Conservation (phyloP, 2,888 invertebrate species). For the Pocota personata region DNA sequence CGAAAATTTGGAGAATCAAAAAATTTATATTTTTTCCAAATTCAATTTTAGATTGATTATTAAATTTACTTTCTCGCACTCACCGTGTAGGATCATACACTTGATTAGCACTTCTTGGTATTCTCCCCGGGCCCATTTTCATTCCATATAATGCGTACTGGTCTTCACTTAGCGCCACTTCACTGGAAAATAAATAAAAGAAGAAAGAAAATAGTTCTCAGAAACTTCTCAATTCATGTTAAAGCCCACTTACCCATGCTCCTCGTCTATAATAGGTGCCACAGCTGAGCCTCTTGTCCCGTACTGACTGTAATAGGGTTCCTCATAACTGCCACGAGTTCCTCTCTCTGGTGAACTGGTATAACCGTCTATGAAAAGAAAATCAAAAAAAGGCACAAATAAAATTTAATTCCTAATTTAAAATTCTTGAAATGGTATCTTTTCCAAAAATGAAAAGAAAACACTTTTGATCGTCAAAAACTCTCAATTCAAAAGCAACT, state of each 20-base stretch:
- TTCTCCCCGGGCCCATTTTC: constrained; percentile 85
- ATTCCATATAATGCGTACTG: constrained; percentile 89
- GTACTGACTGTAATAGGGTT: constrained; percentile 93
- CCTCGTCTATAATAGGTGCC: constrained; percentile 96
- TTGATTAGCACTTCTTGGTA: constrained; percentile 83
- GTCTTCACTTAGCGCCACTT: constrained; percentile 88
- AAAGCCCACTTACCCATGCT: constrained; percentile 84
- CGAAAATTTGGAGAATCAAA: not conserved
- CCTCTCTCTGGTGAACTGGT: constrained; percentile 94
- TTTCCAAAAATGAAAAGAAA: not conserved
- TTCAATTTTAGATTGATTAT: not conserved
- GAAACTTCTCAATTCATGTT: not conserved
- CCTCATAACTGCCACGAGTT: constrained; percentile 90
- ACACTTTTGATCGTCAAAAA: constrained; percentile 2
- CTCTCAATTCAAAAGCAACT: constrained; percentile 8
- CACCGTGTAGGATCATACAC: constrained; percentile 83
- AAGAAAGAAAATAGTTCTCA: not conserved
- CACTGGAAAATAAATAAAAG: constrained; percentile 83
- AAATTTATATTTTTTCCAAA: too few species aligned
- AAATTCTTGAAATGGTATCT: not conserved
- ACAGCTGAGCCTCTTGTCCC: constrained; percentile 87
- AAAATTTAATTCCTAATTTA: constrained; percentile 3
- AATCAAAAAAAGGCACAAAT: not conserved
- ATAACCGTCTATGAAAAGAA: constrained; percentile 87
- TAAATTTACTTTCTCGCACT: constrained; percentile 40